Percentiles rank a stretch among this genome's conserved stretches.
phyloP scores from a whole-genome alignment of 2,113 vertebrate species.

The Hemichromis elongatus region DNA sequence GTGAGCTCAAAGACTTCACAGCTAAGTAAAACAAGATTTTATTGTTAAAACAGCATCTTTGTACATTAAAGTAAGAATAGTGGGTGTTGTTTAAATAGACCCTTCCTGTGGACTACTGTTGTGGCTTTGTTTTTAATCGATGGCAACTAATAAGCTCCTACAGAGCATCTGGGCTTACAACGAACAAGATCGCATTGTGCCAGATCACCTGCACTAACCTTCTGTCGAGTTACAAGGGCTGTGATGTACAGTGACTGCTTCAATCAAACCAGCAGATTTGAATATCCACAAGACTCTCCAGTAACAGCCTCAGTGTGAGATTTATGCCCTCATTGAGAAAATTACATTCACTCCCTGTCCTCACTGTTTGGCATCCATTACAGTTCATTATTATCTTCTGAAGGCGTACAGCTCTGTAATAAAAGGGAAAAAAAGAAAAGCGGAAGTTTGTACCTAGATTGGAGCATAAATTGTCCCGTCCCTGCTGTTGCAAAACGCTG shows the following conservation, averaged over 20 bases:
- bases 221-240: conserved; percentile 63
- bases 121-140: conserved; percentile 75
- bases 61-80: background rate
- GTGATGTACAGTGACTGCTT: conserved; percentile 73
- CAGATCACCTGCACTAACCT: conserved; percentile 72
- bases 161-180: conserved; percentile 59
- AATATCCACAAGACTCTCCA: conserved; percentile 68
- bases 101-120: conserved; percentile 34
- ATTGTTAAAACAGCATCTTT: conserved; percentile 46
- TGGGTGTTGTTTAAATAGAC: conserved; percentile 27
- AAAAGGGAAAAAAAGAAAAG: conserved; percentile 40
- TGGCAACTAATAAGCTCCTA: conserved; percentile 66
- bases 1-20: conserved; percentile 56
- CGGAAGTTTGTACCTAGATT: conserved; percentile 65
- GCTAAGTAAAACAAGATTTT: conserved; percentile 49
- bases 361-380: conserved; percentile 72
- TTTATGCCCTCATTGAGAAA: conserved; percentile 75
- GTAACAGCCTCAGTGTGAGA: conserved; percentile 63
- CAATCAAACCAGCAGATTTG: conserved; percentile 75
- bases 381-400: conserved; percentile 63
- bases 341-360: conserved; percentile 66
- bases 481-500: conserved; percentile 61
- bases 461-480: conserved; percentile 64
- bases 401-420: conserved; percentile 53
- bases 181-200: conserved; percentile 63